Base-by-base conservation (phyloP, 2,113 vertebrate species). In the Tylochromis polylepis region DNA sequence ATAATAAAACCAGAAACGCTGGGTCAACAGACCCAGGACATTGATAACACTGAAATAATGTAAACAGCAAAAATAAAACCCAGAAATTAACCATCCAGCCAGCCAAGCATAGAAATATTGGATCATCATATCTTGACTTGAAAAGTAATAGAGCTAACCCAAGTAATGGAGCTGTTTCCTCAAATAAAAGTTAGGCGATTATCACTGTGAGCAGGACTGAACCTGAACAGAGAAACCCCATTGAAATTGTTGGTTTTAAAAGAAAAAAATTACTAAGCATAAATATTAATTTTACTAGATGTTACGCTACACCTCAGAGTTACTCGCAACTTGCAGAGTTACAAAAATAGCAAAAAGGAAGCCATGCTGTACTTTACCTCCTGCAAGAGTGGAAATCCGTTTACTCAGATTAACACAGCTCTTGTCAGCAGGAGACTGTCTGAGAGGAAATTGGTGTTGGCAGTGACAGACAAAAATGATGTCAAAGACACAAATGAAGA, bases 191-290 rank as follows among this genome's bases (percentile, higher is more conserved):
- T 41, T 15, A 41, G 65, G n/a, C 22, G 12, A 43, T 24, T 16
- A 43, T 1, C n/a, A 41, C 2, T 24, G 0, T 4, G 4, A 43
- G 12, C 38, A 72, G 3, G 14, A 72, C 31, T 46, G 65, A 43
- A 46, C 22, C 38, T 46, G 67, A 41, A 4, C 12, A 27, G 14
- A 38, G 38, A 46, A 72, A 27, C 22, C 8, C 0, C 0, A 0
- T 11, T 65, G 60, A 65, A 38, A 38, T 65, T 2, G 46, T 31
- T 53, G 16, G 46, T n/a, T 53, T 77, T 53, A 77, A 1, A 34
- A 53, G 15, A 77, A 77, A 27, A 6, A 77, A 53, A 46, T 75
- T 3, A 31, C 49, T 31, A 51, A 77, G 51, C 10, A 49, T 0
- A 0, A 8, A 51, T 51, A 20, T 53, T 53, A 16, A 53, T 18